Evolutionary conservation across 2,797 vertebrate species (phyloP), one percentile per base, ranked within the genome.

Genomic region (Anguilla obscura): DNA sequence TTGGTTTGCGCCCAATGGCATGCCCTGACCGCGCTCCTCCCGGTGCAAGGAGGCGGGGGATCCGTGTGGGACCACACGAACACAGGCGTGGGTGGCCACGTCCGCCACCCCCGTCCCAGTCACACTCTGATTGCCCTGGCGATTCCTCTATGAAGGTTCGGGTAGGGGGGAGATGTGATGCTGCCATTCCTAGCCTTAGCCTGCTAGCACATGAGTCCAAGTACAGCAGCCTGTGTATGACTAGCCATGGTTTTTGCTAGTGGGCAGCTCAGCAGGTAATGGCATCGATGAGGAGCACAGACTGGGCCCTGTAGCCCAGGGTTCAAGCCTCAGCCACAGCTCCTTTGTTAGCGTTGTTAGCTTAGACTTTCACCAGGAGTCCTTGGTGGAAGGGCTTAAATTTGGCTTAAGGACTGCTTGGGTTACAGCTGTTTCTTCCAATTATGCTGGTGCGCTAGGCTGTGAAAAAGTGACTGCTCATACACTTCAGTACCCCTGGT

Each of bases 41-140:
- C 86, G 18, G 88, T 54, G 86, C 69, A 48, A 86, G 54, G 76
- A 50, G 52, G 89, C 45, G 24, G 90, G 86, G 90, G 86, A 92
- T 95, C 93, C 89, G 92, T 95, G 95, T 92, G 89, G 89, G 92
- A 92, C 27, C 12, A 87, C 91, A 93, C 85, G 71, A 54, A 85
- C 85, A 79, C 80, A 86, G 3, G n/a, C 83, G 87, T 90, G 91
- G 76, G 91, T 89, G 89, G 56, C 89, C 71, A 66, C 30, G 58
- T 84, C 80, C 89, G 84, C 36, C 7, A 4, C 88, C 88, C 54
- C 27, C 14, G 27, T 56, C 85, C 36, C 33, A 16, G 18, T 83
- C 52, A 27, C 50, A 2, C n/a, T 50, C 84, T 27, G 71, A 10
- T 60, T 60, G 54, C 52, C 71, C 45, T n/a, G 14, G 69, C 50